phyloP scores from a whole-genome alignment of 2,113 vertebrate species.

The Suncus etruscus region DNA sequence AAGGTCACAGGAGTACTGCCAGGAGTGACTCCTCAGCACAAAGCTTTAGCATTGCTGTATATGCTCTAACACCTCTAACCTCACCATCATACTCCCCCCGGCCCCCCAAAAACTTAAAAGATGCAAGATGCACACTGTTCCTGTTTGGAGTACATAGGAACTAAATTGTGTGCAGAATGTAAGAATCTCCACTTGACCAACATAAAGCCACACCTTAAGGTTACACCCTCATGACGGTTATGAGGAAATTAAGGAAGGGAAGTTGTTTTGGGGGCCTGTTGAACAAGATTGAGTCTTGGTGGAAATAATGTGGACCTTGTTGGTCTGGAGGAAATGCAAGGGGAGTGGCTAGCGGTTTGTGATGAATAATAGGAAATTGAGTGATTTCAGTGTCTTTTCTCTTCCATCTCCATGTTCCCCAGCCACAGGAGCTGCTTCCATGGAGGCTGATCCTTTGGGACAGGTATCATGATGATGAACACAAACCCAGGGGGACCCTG shows the following conservation, averaged over 20 bases:
- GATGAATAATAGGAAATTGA: background rate
- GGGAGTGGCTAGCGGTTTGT: background rate
- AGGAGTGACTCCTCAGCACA: too few species aligned
- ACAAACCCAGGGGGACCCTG: background rate
- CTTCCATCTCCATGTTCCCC: background rate
- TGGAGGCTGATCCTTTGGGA: background rate
- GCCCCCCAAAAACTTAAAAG: too few species aligned
- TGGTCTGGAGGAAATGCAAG: slow-evolving; percentile 8
- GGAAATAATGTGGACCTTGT: slow-evolving; percentile 26
- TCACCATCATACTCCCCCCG: too few species aligned
- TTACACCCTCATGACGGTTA: slow-evolving; percentile 44
- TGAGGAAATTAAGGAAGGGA: slow-evolving; percentile 57
- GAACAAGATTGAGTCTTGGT: slow-evolving; percentile 45
- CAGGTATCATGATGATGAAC: background rate
- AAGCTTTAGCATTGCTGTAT: background rate
- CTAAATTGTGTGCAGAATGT: background rate
- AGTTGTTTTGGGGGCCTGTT: background rate
- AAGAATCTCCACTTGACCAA: background rate
- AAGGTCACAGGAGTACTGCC: too few species aligned
- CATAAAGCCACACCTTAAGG: slow-evolving; percentile 48
- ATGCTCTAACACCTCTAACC: too few species aligned
- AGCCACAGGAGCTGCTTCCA: background rate
- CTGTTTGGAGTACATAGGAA: background rate
- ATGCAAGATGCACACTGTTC: background rate
- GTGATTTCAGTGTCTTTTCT: background rate